These are phyloP conservation scores for Sigmodon hispidus DNA, from an alignment of 2,113 vertebrate genomes.

Conservation along the genomic window DNA sequence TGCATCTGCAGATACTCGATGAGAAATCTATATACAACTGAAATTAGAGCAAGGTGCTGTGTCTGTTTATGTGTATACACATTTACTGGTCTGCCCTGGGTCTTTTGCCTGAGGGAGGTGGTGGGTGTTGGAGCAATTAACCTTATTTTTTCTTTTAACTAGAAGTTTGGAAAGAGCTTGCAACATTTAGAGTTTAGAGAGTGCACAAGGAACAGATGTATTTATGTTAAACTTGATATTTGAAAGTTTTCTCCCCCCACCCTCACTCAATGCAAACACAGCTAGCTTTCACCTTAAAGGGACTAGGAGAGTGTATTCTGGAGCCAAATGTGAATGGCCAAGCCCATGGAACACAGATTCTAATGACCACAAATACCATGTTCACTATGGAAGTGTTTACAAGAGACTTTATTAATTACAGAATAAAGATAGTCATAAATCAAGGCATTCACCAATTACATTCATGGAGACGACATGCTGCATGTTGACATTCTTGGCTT, in stretches of 20 bases:
- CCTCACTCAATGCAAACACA: neutral
- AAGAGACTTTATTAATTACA: neutral
- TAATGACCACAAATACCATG: neutral
- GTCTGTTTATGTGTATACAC: neutral
- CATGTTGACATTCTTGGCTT: neutral
- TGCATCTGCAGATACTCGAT: neutral
- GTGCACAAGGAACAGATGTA: neutral
- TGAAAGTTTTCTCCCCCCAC: slow-evolving; percentile 6
- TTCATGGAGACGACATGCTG: neutral
- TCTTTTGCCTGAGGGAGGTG: neutral
- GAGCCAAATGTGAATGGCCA: neutral
- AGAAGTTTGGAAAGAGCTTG: slow-evolving; percentile 42
- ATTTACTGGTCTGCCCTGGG: neutral
- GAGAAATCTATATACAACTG: neutral
- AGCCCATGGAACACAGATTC: neutral
- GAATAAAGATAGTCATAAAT: neutral
- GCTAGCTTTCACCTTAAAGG: slow-evolving; percentile 1
- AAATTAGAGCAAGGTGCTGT: neutral
- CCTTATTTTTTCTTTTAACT: slow-evolving; percentile 48
- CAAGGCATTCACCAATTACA: neutral
- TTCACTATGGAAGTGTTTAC: neutral
- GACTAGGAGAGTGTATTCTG: neutral
- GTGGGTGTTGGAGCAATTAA: slow-evolving; percentile 26
- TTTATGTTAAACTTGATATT: slow-evolving; percentile 59
- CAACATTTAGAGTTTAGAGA: slow-evolving; percentile 60